phyloP scores from a whole-genome alignment of 1,140 invertebrate species.

The Drosophila ohnishii region DNA sequence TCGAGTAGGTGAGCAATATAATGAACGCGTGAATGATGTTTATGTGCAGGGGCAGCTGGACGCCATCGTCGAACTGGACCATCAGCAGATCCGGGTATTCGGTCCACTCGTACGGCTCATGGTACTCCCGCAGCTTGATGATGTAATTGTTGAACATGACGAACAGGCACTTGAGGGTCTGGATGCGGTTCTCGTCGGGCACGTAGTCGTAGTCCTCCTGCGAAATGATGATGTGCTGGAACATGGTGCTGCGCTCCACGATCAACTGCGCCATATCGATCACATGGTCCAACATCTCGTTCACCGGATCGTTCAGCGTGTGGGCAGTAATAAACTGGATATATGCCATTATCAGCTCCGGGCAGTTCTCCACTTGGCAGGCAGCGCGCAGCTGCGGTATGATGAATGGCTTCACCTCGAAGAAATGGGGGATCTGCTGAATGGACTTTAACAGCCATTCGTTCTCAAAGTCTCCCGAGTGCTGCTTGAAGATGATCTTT shows the following conservation, averaged over 20 bases:
- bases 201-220: constrained; percentile 84
- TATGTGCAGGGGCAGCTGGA: constrained; percentile 93
- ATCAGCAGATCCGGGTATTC: constrained; percentile 89
- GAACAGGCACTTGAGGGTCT: constrained; percentile 86
- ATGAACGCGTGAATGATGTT: constrained; percentile 96
- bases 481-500: constrained; percentile 84
- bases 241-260: constrained; percentile 95
- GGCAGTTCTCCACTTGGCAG: constrained; percentile 95
- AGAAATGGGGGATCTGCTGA: constrained; percentile 89
- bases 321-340: constrained; percentile 92
- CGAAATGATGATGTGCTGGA: constrained; percentile 90
- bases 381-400: constrained; percentile 90
- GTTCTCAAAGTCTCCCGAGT: constrained; percentile 74
- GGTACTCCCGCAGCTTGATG: constrained; percentile 85
- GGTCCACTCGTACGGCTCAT: constrained; percentile 87
- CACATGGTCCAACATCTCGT: constrained; percentile 87
- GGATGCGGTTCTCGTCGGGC: constrained; percentile 86
- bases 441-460: constrained; percentile 92
- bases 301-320: constrained; percentile 87
- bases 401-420: constrained; percentile 86
- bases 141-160: constrained; percentile 83
- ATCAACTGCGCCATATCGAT: constrained; percentile 94
- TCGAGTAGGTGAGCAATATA: constrained; percentile 90
- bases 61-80: constrained; percentile 93
- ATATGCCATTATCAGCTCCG: constrained; percentile 93